Base-by-base conservation (phyloP, 2,113 vertebrate genomes). In the Poeciliopsis turrubarensis region DNA sequence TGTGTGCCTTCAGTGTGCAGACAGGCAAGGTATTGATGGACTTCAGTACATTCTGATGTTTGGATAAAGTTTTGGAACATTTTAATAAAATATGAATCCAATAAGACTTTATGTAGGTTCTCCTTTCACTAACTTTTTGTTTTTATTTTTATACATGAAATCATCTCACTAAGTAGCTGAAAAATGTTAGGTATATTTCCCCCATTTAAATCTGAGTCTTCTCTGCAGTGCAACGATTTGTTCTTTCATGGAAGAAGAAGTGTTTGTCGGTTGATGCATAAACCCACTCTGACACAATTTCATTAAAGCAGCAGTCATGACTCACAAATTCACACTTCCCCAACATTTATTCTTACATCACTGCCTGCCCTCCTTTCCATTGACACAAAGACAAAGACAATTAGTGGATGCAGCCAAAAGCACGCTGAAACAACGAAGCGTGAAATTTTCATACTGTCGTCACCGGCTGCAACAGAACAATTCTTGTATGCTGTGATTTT, bases 1-100 rank as follows among this genome's bases (percentile, higher is more conserved):
- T 75, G 68, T 79, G 78, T 62, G 75, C 75, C 60, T 77, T 68
- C 62, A 68, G 71, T 69, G 47, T 34, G 71, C 54, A 90, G 73
- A 93, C 89, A 91, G 37, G 89, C 29, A 60, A 62, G 66, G 84
- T 78, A 89, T 92, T 89, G 91, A 91, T 86, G 79, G 83, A 86
- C 70, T 84, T 68, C 65, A 70, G 73, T 83, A 72, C 65, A 72
- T 84, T 89, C 82, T 87, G 62, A 88, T 83, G 72, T 84, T 84
- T 72, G 72, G 79, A 80, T 57, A 72, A 80, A 34, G n/a, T 72
- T 65, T 60, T 75, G 32, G 22, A 14, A 79, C 7, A 54, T 75
- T 34, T 62, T 25, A 63, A 65, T 85, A 32, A 89, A 89, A 87
- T 80, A 82, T 86, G 87, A n/a, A 83, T 82, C 69, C 82, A 70